Evolutionary conservation across 2,113 vertebrate species (phyloP).

Genomic region (Serilophus lunatus): DNA sequence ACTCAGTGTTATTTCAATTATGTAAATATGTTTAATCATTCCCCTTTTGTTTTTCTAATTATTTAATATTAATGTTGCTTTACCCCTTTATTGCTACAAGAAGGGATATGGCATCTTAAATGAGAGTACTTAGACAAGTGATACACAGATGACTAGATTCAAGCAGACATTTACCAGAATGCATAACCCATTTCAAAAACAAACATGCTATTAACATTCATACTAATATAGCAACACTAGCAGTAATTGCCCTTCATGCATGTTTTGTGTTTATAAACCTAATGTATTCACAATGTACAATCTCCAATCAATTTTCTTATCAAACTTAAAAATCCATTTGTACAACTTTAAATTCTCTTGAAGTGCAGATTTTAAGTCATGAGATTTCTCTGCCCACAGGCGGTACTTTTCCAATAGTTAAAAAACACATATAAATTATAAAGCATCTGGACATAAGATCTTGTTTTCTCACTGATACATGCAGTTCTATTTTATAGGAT

Average conservation of each 20-base stretch:
- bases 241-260: constrained; percentile 82
- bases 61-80: constrained; percentile 99
- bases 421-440: not conserved
- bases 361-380: constrained; percentile 43
- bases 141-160: constrained; percentile 86
- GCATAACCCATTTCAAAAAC: constrained; percentile 83
- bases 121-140: constrained; percentile 88
- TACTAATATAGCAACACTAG: constrained; percentile 81
- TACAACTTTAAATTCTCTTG: constrained; percentile 69
- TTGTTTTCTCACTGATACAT: not conserved
- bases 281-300: constrained; percentile 79
- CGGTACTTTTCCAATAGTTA: not conserved
- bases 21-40: constrained; percentile 88
- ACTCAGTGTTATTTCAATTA: constrained; percentile 99
- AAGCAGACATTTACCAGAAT: constrained; percentile 85
- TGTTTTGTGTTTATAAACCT: constrained; percentile 80
- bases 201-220: constrained; percentile 86
- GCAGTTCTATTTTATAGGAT: not conserved
- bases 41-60: constrained; percentile 93
- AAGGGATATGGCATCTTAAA: constrained; percentile 94
- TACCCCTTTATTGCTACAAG: constrained; percentile 85
- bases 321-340: constrained; percentile 71
- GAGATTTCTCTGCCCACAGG: constrained; percentile 1
- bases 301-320: constrained; percentile 76
- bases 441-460: constrained; percentile 25